Percentiles rank a stretch among this genome's conserved stretches.
Evolutionary conservation across 37 sponge, comb jelly and placozoan genomes (phyloP).

Genomic region (Mnemiopsis leidyi): DNA sequence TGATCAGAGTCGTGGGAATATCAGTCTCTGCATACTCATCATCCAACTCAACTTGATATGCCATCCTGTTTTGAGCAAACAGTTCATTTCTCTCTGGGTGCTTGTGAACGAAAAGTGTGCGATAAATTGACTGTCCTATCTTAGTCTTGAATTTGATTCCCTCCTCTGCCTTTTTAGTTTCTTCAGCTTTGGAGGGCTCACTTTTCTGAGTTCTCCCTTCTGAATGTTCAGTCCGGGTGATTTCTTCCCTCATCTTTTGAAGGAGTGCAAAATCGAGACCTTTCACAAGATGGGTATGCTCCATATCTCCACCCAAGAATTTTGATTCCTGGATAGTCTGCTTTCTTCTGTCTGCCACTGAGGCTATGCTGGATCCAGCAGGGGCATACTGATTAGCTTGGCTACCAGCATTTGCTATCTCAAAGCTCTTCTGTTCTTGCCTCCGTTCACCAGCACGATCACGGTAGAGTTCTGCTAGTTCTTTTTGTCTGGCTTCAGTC

Average conservation of each 20-base stretch:
- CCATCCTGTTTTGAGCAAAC: conserved; percentile 94
- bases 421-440: conserved; percentile 39
- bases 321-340: conserved; percentile 92
- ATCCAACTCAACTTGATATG: conserved; percentile 93
- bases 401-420: neutral
- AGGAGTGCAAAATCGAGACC: conserved; percentile 94
- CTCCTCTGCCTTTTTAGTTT: conserved; percentile 57
- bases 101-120: conserved; percentile 74
- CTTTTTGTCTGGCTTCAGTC: conserved; percentile 57
- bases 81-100: conserved; percentile 88
- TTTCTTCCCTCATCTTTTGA: conserved; percentile 82
- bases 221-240: conserved; percentile 2
- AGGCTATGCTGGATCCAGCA: conserved; percentile 34
- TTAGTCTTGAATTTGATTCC: conserved; percentile 72
- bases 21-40: conserved; percentile 95
- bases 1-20: conserved; percentile 90
- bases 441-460: conserved; percentile 47
- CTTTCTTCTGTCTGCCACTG: conserved; percentile 73
- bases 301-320: conserved; percentile 97
- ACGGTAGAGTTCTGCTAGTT: conserved; percentile 18
- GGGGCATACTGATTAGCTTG: conserved; percentile 58
- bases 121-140: conserved; percentile 79
- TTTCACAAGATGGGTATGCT: conserved; percentile 98
- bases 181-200: neutral
- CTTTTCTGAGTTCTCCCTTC: neutral